Conservation (phyloP, 92 coral and sea anemone species). For the Zoanthus gigantus region DNA sequence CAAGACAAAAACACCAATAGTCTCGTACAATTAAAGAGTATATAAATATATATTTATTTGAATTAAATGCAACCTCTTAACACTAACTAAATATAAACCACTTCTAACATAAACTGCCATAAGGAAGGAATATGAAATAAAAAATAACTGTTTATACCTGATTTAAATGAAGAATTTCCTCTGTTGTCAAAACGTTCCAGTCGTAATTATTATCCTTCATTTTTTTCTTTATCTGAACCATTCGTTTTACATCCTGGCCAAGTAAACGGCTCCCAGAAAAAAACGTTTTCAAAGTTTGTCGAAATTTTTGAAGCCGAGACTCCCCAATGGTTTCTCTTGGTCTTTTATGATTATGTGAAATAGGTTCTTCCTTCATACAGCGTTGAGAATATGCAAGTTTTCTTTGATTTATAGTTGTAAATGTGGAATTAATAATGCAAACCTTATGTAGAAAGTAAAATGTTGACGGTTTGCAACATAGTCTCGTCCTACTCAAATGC, state of each 20-base stretch:
- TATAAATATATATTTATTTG: no score
- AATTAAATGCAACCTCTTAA: no score
- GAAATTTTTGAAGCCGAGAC: slow-evolving; percentile 65
- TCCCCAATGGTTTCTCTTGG: slow-evolving; percentile 32
- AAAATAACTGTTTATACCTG: slow-evolving; percentile 64
- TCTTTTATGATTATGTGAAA: slow-evolving; percentile 18
- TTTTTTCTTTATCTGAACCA: slow-evolving; percentile 82
- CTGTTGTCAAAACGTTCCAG: slow-evolving; percentile 77
- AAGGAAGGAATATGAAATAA: no score
- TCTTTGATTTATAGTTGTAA: slow-evolving; percentile 2
- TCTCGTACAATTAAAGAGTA: no score
- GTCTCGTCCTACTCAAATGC: slow-evolving; percentile 9
- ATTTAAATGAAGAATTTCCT: slow-evolving; percentile 84
- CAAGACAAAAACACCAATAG: no score
- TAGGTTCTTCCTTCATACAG: slow-evolving; percentile 39
- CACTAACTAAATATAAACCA: no score
- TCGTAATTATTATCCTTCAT: slow-evolving; percentile 74
- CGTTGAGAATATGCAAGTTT: slow-evolving; percentile 26
- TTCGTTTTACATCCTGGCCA: slow-evolving; percentile 86
- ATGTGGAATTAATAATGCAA: neutral
- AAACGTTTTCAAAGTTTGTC: slow-evolving; percentile 76
- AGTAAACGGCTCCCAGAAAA: slow-evolving; percentile 78
- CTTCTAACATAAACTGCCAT: no score
- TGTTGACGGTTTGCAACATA: neutral
- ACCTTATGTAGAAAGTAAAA: neutral